Conservation (phyloP, 2,113 vertebrate species). For the Setophaga petechia region DNA sequence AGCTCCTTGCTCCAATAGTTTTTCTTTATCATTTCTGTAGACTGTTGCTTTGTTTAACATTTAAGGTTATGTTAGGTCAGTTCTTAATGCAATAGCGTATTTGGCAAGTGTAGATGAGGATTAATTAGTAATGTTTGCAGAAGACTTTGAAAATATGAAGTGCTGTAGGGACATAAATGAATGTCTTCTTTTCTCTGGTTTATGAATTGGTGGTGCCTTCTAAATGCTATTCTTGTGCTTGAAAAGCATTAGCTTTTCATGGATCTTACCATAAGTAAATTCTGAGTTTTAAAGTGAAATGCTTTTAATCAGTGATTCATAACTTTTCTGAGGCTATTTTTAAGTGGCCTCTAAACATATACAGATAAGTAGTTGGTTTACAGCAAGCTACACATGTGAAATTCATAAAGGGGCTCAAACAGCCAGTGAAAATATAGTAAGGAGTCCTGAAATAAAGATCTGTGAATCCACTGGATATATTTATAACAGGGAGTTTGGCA, state of each 20-base stretch:
- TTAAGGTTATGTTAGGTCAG: slow-evolving; percentile 38
- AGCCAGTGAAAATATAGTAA: neutral
- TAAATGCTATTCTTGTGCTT: neutral
- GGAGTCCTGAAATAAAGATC: neutral
- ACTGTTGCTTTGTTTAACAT: slow-evolving; percentile 46
- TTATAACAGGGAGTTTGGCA: neutral
- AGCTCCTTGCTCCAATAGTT: neutral
- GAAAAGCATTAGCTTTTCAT: neutral
- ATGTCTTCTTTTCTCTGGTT: neutral
- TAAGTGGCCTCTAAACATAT: neutral
- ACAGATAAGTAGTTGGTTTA: neutral
- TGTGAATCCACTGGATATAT: neutral
- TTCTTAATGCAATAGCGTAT: slow-evolving; percentile 40
- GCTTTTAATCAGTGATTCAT: neutral
- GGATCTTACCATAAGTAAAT: neutral
- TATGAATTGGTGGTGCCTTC: neutral
- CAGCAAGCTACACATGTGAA: neutral
- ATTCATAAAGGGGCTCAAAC: neutral
- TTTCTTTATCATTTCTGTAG: slow-evolving; percentile 48
- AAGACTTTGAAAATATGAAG: slow-evolving; percentile 11
- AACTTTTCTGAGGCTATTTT: neutral
- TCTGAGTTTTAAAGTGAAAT: neutral
- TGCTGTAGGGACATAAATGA: neutral
- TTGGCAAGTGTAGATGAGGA: slow-evolving; percentile 44
- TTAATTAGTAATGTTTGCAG: slow-evolving; percentile 62